Conservation (phyloP, 2,797 vertebrate species). For the Prunella strophiata region DNA sequence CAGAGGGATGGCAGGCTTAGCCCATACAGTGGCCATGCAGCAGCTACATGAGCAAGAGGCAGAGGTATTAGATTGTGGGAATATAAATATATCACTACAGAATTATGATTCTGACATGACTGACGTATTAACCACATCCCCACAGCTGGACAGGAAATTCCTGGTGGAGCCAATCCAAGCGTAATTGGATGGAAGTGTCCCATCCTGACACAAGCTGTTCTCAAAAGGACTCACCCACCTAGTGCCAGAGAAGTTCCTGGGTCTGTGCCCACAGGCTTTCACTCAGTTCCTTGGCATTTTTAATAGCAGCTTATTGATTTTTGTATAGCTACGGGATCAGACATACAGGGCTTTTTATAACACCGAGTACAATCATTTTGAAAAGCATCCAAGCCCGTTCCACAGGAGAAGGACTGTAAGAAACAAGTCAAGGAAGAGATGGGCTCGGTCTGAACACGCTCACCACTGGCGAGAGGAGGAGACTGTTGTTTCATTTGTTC, state of each 20-base stretch:
- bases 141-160: neutral
- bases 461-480: neutral
- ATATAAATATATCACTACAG: neutral
- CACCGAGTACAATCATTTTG: neutral
- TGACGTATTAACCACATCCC: constrained; percentile 1
- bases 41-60: constrained; percentile 3
- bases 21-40: neutral
- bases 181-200: neutral
- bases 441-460: neutral
- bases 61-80: constrained; percentile 22
- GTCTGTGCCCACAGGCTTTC: neutral
- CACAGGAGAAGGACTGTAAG: neutral
- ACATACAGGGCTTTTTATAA: neutral
- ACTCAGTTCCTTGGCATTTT: neutral
- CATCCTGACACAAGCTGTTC: neutral
- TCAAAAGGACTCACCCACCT: neutral
- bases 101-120: constrained; percentile 6
- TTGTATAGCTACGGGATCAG: neutral
- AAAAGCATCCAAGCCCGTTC: neutral
- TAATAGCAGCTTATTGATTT: neutral
- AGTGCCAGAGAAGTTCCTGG: neutral
- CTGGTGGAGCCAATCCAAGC: neutral
- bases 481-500: neutral
- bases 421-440: neutral
- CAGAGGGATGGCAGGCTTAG: neutral